A percentile compares a stretch with the other conserved stretches of the same genome.
Conservation (phyloP, 1,140 invertebrate genomes). For the Patella vulgata region DNA sequence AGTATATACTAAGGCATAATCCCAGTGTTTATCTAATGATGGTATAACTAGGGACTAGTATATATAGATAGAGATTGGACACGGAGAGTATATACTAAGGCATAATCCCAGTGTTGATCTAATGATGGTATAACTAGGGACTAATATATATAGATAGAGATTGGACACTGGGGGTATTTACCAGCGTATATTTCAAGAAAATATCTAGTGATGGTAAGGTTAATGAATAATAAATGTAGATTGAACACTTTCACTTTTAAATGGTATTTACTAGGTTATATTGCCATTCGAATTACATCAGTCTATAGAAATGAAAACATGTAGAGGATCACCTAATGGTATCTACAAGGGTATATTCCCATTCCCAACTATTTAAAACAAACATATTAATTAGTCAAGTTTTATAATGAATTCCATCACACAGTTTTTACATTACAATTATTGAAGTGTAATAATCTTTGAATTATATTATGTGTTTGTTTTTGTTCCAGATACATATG, state of each 20-base stretch:
- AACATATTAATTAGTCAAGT: no score
- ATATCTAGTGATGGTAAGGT: background rate
- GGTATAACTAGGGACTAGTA: background rate
- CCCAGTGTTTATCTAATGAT: background rate
- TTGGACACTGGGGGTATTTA: background rate
- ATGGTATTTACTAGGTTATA: no score
- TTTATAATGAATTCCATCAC: no score
- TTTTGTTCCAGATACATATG: conserved; percentile 77
- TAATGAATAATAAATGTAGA: background rate
- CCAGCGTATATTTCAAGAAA: background rate
- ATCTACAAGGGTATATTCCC: no score
- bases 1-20: background rate
- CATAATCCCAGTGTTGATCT: background rate
- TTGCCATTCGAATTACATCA: no score
- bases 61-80: background rate
- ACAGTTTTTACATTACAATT: no score
- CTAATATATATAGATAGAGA: background rate
- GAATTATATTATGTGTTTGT: background rate
- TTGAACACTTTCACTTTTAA: no score
- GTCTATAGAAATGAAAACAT: no score
- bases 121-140: background rate
- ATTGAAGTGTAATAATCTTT: background rate
- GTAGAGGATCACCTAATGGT: no score
- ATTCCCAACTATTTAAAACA: no score
- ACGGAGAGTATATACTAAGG: background rate